These are phyloP conservation scores for Heterohyrax brucei DNA, from an alignment of 2,797 vertebrate species.

Conservation along the genomic window DNA sequence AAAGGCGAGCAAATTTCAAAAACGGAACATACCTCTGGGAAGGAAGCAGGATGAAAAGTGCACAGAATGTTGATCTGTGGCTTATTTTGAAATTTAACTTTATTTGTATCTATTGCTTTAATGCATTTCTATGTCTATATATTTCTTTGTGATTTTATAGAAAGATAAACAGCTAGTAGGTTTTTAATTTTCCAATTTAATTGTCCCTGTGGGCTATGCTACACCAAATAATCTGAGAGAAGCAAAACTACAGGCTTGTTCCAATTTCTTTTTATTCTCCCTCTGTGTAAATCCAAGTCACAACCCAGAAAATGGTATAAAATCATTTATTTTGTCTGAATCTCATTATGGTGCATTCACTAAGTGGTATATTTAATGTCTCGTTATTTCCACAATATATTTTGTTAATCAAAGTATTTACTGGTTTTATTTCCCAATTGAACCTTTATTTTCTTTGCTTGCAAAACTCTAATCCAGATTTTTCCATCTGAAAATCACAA, in stretches of 20 bases:
- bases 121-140: conserved; percentile 24
- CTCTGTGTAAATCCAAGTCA: conserved; percentile 69
- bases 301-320: conserved; percentile 57
- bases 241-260: conserved; percentile 59
- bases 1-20: background rate
- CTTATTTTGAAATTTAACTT: background rate
- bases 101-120: conserved; percentile 47
- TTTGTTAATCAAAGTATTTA: conserved; percentile 73
- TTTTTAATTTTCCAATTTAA: conserved; percentile 68
- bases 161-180: conserved; percentile 11
- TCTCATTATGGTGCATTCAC: conserved; percentile 17
- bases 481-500: conserved; percentile 35
- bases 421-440: background rate
- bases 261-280: conserved; percentile 79
- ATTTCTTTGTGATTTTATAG: conserved; percentile 68
- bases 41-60: background rate
- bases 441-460: conserved; percentile 49
- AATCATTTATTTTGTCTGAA: conserved; percentile 42
- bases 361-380: background rate
- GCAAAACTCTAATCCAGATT: background rate
- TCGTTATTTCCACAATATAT: conserved; percentile 16
- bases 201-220: conserved; percentile 49
- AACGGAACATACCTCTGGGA: background rate
- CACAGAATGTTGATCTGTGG: background rate
- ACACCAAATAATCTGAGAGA: conserved; percentile 58